Base-by-base conservation (phyloP, 2,888 invertebrate species). In the Hirtodrosophila histrioides region DNA sequence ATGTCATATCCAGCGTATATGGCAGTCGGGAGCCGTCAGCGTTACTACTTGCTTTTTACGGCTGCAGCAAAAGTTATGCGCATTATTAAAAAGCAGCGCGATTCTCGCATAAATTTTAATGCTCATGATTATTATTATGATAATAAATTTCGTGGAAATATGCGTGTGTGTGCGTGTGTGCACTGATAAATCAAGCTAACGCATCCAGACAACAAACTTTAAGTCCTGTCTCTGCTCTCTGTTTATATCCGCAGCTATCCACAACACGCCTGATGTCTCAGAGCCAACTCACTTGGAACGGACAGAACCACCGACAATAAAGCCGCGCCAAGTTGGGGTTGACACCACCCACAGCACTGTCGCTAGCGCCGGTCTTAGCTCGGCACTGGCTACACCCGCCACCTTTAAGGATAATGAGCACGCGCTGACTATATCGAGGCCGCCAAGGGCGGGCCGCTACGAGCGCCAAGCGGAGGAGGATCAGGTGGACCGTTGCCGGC, bases 401-500 rank as follows among this genome's bases (percentile, higher is more conserved):
- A 17, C 5, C 9, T 9, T 3, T 3, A 35, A 27, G 6, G 29
- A 29, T 0, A 3, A 33, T 1, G 50, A 43, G 12, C 44, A 27
- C 5, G 23, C 58, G 0, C 4, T 70, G 50, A 79, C 72, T 44
- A 63, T 73, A 12, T 58, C 69, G 1, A 45, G 68, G n/a, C 65
- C 69, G 3, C 44, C 69, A 0, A n/a, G 57, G 4, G 57, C 64
- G 0, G 66, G 61, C 3, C 73, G 81, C 9, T 74, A 77, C 7
- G 58, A 48, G 55, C 88, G 90, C 0, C 86, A 89, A 55, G 81
- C 63, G 8, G 87, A 78, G 7, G 87, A 82, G 54, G 87, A 88
- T 37, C 78, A 79, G 27, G 75, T 85, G 53, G 89, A 90, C 51
- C 90, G 86, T 35, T 95, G 95, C 89, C 92, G 92, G 60, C 92